These are phyloP conservation scores for Phalacrocorax aristotelis DNA, from an alignment of 2,113 vertebrate genomes.

Conservation along the genomic window DNA sequence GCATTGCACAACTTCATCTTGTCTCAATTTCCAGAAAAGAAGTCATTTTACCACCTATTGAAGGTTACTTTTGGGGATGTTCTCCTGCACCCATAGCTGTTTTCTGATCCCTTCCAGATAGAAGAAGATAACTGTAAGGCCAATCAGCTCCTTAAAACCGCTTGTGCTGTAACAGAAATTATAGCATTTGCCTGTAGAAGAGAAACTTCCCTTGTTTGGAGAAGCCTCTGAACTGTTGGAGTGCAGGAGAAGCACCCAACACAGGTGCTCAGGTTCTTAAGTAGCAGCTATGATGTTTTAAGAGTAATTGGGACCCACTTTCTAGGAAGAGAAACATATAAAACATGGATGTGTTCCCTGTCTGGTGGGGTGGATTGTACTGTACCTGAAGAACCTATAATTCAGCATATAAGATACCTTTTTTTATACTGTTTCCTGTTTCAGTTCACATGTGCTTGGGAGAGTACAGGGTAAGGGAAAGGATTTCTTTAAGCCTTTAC, in stretches of 20 bases:
- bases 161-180: background rate
- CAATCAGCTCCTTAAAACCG: background rate
- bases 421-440: constrained; percentile 7
- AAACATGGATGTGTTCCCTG: background rate
- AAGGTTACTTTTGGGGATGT: background rate
- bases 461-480: background rate
- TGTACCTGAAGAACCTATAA: constrained; percentile 20
- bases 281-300: constrained; percentile 37
- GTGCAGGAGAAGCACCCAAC: constrained; percentile 1
- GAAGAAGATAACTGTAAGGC: background rate
- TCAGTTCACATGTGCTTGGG: background rate
- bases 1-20: no score
- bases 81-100: background rate
- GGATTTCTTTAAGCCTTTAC: constrained; percentile 19
- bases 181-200: background rate
- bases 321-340: constrained; percentile 54
- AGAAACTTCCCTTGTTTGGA: background rate
- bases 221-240: background rate
- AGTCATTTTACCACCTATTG: background rate
- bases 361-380: no score
- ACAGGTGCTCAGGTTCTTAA: constrained; percentile 40
- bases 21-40: background rate
- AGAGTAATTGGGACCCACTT: constrained; percentile 60
- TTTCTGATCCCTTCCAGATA: background rate
- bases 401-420: constrained; percentile 32